Evolutionary conservation across 2,113 vertebrate species (phyloP), one percentile per base, ranked within the genome.

Genomic region (Ceyx margarethae): DNA sequence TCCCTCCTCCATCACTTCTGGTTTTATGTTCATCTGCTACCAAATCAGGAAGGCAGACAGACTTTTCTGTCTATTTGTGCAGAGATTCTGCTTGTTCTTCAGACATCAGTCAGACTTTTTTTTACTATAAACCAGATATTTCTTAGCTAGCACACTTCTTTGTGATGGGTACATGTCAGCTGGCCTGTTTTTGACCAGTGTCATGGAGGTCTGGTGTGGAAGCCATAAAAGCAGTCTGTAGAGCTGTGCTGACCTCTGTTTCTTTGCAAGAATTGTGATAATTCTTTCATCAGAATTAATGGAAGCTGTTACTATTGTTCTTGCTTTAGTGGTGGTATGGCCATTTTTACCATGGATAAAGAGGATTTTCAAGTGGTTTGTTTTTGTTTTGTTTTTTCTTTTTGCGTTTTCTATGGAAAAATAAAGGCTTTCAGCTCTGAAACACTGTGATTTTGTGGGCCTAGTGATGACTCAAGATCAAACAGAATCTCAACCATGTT

Each of bases 321-420:
- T 68, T 91, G 13, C 26, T 90, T 81, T 88, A 56, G 31, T 68
- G 75, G 33, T 23, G 37, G 84, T 92, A 76, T 56, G 22, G 33
- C 57, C 26, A 9, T 87, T 95, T 94, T 94, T 84, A 76, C 88
- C 10, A 68, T 54, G 62, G 54, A 76, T 84, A 64, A 94, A 79
- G 75, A 78, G 20, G 50, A 50, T 86, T 95, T 90, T 90, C 46
- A 67, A 91, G 65, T 80, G 58, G 8, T 10, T 75, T 48, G 10
- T 48, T 48, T 45, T 17, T 6, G 43, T 15, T 45, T 45, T 45
- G 15, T 45, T 45, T 77, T 89, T 93, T 40, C 10, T 65, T 87
- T 28, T 94, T 91, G 57, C n/a, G 18, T 93, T 84, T 92, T 89
- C 31, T 89, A 22, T 84, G 50, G 69, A 75, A 79, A 78, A 90